A percentile compares a stretch with the other conserved stretches of the same genome.
Conservation (phyloP, 2,888 invertebrate species). For the Diarsia brunnea region DNA sequence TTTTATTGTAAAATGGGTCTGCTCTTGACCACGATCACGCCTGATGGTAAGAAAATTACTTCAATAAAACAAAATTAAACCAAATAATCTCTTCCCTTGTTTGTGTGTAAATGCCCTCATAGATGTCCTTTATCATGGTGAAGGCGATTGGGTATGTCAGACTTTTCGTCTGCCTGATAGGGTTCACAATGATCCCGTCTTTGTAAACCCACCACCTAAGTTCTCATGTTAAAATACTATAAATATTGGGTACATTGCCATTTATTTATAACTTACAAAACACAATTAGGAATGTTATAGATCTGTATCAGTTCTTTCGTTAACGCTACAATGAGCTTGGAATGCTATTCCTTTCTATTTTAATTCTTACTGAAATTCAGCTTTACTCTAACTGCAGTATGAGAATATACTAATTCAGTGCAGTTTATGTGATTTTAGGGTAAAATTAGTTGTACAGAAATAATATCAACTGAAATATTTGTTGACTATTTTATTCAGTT, state of each 20-base stretch:
- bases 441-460: background rate
- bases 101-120: background rate
- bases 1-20: too few relatives aligned
- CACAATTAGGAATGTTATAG: conserved; percentile 24
- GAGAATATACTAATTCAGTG: conserved; percentile 11
- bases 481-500: background rate
- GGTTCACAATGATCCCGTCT: background rate
- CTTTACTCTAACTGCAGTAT: background rate
- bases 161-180: background rate
- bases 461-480: background rate
- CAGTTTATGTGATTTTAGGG: background rate
- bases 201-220: background rate
- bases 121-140: background rate
- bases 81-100: background rate
- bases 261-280: conserved; percentile 16
- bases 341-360: conserved; percentile 52
- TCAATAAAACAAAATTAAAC: background rate
- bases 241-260: background rate
- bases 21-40: too few relatives aligned
- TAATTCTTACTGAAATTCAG: conserved; percentile 29
- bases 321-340: conserved; percentile 35
- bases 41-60: too few relatives aligned
- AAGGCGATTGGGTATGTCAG: background rate
- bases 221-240: background rate
- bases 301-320: conserved; percentile 24